A percentile compares a stretch with the other conserved stretches of the same genome.
phyloP scores from a whole-genome alignment of 2,888 invertebrate species.

The Entomobrya multifasciata region DNA sequence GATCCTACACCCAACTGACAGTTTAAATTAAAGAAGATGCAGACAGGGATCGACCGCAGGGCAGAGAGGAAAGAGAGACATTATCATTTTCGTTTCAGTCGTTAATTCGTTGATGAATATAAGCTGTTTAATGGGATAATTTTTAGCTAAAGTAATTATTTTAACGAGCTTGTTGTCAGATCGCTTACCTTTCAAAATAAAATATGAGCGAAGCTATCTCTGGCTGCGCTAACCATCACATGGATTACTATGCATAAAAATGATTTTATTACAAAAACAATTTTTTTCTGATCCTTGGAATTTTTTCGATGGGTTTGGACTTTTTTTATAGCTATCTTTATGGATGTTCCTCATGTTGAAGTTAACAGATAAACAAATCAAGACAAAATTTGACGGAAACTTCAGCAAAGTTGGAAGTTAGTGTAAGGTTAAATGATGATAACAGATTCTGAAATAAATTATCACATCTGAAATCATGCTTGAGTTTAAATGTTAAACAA shows the following conservation, averaged over 20 bases:
- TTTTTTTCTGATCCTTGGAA: background rate
- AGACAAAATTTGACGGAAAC: background rate
- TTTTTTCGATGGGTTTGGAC: constrained; percentile 33
- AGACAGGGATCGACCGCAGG: too few relatives aligned
- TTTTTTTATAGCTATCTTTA: constrained; percentile 16
- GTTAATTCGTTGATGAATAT: constrained; percentile 52
- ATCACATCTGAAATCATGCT: too few relatives aligned
- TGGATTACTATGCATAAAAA: constrained; percentile 11
- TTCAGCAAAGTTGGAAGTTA: background rate
- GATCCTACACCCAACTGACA: too few relatives aligned
- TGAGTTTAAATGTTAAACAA: too few relatives aligned
- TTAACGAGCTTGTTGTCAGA: constrained; percentile 59
- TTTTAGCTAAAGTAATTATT: constrained; percentile 44
- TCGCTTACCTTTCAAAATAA: constrained; percentile 35
- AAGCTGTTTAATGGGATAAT: background rate
- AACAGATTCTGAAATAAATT: too few relatives aligned
- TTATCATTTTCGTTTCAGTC: constrained; percentile 4
- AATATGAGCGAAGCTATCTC: constrained; percentile 4
- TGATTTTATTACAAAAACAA: constrained; percentile 15
- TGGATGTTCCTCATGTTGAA: constrained; percentile 13
- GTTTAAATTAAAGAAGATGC: too few relatives aligned
- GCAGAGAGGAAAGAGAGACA: too few relatives aligned
- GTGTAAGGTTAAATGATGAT: too few relatives aligned
- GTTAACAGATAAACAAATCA: background rate
- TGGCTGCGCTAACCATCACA: background rate